These are phyloP conservation scores for Nipponia nippon DNA, from an alignment of 2,113 vertebrate species.

Conservation along the genomic window DNA sequence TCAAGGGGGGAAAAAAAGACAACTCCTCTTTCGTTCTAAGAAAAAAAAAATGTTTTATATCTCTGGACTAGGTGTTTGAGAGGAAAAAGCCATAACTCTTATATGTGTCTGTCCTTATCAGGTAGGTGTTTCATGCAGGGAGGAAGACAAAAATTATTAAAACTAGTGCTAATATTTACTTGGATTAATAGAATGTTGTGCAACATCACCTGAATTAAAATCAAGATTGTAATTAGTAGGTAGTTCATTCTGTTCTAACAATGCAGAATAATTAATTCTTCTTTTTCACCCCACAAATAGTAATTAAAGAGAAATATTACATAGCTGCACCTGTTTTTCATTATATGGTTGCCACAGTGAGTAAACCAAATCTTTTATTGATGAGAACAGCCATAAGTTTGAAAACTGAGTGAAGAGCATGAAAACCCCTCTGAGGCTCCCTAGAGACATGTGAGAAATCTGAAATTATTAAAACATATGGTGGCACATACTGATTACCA, in stretches of 20 bases:
- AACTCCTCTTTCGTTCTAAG: neutral
- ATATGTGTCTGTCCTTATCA: neutral
- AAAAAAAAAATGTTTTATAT: neutral
- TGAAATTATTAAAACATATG: constrained; percentile 62
- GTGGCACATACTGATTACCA: constrained; percentile 16
- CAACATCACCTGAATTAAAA: constrained; percentile 42
- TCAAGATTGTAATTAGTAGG: constrained; percentile 67
- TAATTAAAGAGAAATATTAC: constrained; percentile 82
- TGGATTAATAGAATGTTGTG: constrained; percentile 40
- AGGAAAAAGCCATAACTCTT: neutral
- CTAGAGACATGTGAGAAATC: constrained; percentile 46
- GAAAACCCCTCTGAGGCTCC: constrained; percentile 31
- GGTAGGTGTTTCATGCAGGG: neutral
- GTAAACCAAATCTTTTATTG: constrained; percentile 72
- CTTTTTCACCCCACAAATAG: constrained; percentile 53
- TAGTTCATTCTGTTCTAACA: constrained; percentile 65
- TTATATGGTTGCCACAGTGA: constrained; percentile 53
- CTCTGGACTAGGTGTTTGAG: neutral
- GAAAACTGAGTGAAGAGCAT: constrained; percentile 38
- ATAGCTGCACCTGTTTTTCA: constrained; percentile 70
- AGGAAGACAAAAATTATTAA: neutral
- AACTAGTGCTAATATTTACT: constrained; percentile 57
- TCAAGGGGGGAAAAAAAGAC: neutral
- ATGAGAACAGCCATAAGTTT: constrained; percentile 59
- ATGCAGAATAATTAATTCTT: constrained; percentile 70